phyloP scores from a whole-genome alignment of 2,888 invertebrate genomes.

The Acanthosoma haemorrhoidale region DNA sequence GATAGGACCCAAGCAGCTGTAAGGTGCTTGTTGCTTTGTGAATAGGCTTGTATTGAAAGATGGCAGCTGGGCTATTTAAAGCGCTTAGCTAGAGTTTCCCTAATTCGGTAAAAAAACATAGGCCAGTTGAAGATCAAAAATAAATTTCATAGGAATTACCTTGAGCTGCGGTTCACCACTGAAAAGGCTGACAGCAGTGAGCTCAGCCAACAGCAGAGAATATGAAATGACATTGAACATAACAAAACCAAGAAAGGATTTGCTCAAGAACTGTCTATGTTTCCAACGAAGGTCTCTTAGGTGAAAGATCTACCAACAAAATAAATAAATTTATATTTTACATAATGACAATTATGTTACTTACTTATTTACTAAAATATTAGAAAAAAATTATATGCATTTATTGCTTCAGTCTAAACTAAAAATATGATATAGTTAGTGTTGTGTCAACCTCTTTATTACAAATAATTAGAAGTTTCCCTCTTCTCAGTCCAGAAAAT shows the following conservation, averaged over 20 bases:
- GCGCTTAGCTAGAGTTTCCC: too few species aligned
- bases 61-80: too few species aligned
- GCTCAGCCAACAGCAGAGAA: conserved; percentile 73
- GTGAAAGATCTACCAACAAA: conserved; percentile 68
- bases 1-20: too few species aligned
- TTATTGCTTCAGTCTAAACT: too few species aligned
- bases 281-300: conserved; percentile 82
- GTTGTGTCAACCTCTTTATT: too few species aligned
- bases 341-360: background rate
- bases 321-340: background rate
- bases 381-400: background rate
- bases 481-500: too few species aligned
- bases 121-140: background rate
- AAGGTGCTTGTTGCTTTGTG: too few species aligned
- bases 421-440: too few species aligned
- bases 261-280: conserved; percentile 81
- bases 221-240: conserved; percentile 85
- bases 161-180: conserved; percentile 53
- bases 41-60: too few species aligned
- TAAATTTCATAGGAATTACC: conserved; percentile 45
- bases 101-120: too few species aligned
- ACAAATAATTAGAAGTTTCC: too few species aligned
- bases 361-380: background rate
- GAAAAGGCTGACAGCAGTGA: conserved; percentile 54
- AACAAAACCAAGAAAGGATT: conserved; percentile 83